Evolutionary conservation across 2,888 invertebrate genomes (phyloP), one percentile per base, ranked within the genome.

Genomic region (Volucella inflata): DNA sequence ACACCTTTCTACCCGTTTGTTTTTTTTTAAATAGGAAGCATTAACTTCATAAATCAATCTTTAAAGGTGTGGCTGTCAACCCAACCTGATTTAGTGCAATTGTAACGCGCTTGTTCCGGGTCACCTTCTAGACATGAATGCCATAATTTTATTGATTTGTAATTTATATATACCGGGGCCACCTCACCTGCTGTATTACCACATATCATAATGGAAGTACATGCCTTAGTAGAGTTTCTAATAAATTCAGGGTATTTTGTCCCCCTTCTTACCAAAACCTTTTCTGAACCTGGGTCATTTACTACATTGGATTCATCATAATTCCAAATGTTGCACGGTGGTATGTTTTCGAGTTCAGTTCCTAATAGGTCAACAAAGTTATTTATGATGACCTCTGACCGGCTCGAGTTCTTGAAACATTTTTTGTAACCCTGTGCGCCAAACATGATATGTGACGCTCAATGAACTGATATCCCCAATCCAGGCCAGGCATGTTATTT

Each of bases 401-500:
- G 36, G 9, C 8, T 55, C n/a, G 55, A 55, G 36, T 55, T 38
- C 55, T 38, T 42, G 60, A 60, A 44, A 21, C 42, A 60, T 14
- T 36, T 55, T 38, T 21, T 21, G 55, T 14, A 36, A 55, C 36
- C 36, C 36, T 55, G n/a, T n/a, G n/a, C n/a, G n/a, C n/a, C n/a
- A n/a, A n/a, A n/a, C n/a, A n/a, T n/a, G n/a, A n/a, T n/a, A n/a
- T n/a, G n/a, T n/a, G n/a, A n/a, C n/a, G n/a, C n/a, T n/a, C n/a
- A n/a, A n/a, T n/a, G n/a, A n/a, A n/a, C n/a, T n/a, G n/a, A n/a
- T 51, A 51, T 51, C 51, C 17, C 51, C 51, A 51, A 51, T 51
- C 21, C 17, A 51, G 10, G 14, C 17, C 51, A 51, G 51, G 17
- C 51, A 51, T 51, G 51, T 51, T 51, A 51, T 17, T 51, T 17